Evolutionary conservation across 2,888 invertebrate genomes (phyloP).

Genomic region (Vesta saturnalis): DNA sequence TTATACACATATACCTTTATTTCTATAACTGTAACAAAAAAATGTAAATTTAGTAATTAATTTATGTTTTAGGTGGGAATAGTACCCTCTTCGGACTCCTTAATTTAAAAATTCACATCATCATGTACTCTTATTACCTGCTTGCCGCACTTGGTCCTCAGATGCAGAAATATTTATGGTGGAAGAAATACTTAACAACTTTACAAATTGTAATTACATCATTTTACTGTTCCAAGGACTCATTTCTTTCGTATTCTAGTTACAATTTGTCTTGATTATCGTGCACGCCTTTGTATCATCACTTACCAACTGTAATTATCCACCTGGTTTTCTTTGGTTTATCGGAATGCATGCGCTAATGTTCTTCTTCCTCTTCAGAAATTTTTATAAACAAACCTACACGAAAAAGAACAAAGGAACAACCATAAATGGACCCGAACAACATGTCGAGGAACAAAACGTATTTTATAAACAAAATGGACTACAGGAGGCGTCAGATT

Average conservation of each 20-base stretch:
- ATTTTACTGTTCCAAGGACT: no score
- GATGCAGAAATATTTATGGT: constrained; percentile 90
- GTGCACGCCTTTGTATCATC: constrained; percentile 92
- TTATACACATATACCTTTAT: no score
- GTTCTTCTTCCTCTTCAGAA: constrained; percentile 95
- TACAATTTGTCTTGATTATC: constrained; percentile 91
- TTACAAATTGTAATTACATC: constrained; percentile 83
- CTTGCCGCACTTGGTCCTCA: constrained; percentile 89
- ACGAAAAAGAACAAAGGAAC: constrained; percentile 48
- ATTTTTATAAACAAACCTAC: constrained; percentile 91
- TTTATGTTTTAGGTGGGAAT: no score
- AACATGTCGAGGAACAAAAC: constrained; percentile 45
- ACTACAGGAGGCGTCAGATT: constrained; percentile 60
- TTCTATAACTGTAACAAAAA: no score
- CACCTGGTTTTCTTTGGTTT: constrained; percentile 94
- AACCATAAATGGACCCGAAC: constrained; percentile 48
- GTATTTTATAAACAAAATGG: constrained; percentile 47
- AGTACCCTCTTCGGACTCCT: constrained; percentile 93
- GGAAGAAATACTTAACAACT: constrained; percentile 94
- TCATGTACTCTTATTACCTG: constrained; percentile 95
- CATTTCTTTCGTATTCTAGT: constrained; percentile 62
- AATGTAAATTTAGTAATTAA: no score
- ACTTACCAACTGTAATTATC: constrained; percentile 92
- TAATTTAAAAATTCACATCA: constrained; percentile 93
- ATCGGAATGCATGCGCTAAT: constrained; percentile 95